A percentile compares a stretch with the other conserved stretches of the same genome.
Evolutionary conservation across 2,113 vertebrate species (phyloP).

Genomic region (Climacteris rufus): DNA sequence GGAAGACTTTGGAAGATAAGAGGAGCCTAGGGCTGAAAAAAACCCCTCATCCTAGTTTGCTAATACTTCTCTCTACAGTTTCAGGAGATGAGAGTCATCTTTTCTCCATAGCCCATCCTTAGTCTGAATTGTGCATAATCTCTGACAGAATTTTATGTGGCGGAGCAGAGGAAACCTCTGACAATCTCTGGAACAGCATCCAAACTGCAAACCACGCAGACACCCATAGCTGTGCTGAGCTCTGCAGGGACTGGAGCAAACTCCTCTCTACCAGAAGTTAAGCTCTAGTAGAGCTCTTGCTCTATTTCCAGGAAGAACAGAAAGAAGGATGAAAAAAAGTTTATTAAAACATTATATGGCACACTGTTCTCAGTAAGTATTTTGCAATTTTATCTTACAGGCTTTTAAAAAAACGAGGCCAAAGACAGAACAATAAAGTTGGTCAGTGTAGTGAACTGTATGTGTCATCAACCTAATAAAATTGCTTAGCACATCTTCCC

Average conservation of each 20-base stretch:
- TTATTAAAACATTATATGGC: not conserved
- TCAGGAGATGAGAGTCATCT: not conserved
- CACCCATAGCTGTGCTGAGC: not conserved
- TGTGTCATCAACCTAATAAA: not conserved
- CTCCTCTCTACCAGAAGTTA: not conserved
- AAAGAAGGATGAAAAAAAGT: not conserved
- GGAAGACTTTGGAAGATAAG: constrained; percentile 18
- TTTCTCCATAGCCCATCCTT: not conserved
- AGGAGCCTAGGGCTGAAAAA: not conserved
- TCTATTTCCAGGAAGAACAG: not conserved
- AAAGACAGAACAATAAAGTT: not conserved
- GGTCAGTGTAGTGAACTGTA: not conserved
- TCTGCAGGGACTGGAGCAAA: not conserved
- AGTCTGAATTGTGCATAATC: not conserved
- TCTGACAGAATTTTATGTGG: not conserved
- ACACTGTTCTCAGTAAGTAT: not conserved
- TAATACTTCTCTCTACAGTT: not conserved
- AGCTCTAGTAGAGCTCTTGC: not conserved
- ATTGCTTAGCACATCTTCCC: not conserved
- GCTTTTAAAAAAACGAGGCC: fast-evolving
- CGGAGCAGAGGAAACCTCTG: not conserved
- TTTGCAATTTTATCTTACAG: not conserved
- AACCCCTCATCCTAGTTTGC: not conserved
- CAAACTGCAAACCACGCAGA: not conserved
- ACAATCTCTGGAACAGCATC: not conserved